Evolutionary conservation across 1,140 invertebrate species (phyloP).

Genomic region (Zaprionus ornatus): DNA sequence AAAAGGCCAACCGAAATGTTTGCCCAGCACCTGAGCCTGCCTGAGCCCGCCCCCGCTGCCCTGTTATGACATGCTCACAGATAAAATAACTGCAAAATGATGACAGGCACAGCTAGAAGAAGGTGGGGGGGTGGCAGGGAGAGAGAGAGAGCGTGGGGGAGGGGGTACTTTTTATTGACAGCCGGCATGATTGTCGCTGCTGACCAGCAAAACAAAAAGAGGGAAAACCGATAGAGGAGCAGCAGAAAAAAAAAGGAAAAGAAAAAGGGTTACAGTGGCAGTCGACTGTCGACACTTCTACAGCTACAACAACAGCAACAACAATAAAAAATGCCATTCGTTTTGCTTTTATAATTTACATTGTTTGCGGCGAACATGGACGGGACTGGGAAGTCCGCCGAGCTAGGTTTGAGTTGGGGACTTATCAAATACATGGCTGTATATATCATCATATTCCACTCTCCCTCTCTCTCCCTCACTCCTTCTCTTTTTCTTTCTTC

Average conservation of each 20-base stretch:
- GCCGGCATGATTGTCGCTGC: slow-evolving; percentile 69
- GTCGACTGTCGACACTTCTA: slow-evolving; percentile 60
- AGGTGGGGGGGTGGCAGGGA: background rate
- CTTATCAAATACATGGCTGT: background rate
- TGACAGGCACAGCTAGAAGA: slow-evolving; percentile 44
- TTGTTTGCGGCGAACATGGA: slow-evolving; percentile 61
- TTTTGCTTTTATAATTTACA: slow-evolving; percentile 75
- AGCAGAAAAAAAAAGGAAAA: slow-evolving; percentile 17
- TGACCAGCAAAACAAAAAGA: slow-evolving; percentile 49
- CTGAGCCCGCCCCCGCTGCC: slow-evolving; percentile 10
- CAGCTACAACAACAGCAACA: slow-evolving; percentile 7
- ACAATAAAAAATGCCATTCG: slow-evolving; percentile 49
- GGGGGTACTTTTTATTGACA: slow-evolving; percentile 72
- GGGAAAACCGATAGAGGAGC: background rate
- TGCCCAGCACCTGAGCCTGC: slow-evolving; percentile 37
- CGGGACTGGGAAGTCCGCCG: background rate
- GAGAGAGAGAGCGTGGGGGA: background rate
- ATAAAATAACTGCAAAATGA: slow-evolving; percentile 80
- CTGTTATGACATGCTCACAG: slow-evolving; percentile 57
- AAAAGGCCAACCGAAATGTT: slow-evolving; percentile 40
- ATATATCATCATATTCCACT: background rate
- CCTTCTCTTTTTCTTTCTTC: background rate
- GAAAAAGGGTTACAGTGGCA: slow-evolving; percentile 21
- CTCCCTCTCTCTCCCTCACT: background rate
- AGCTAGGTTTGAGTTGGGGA: background rate